These are phyloP conservation scores for Alces alces DNA, from an alignment of 2,113 vertebrate genomes.

Conservation along the genomic window DNA sequence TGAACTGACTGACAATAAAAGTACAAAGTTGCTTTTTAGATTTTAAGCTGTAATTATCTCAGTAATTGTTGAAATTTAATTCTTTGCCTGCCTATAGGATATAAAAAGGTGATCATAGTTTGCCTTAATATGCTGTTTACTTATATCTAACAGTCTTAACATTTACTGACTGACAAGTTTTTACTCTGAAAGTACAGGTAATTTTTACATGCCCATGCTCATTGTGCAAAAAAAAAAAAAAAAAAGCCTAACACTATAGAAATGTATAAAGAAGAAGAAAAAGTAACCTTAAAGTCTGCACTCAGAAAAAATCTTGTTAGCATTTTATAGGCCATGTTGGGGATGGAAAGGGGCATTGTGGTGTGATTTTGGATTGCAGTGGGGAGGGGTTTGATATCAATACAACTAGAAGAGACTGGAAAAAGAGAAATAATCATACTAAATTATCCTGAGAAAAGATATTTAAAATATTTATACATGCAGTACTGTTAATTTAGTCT, in stretches of 20 bases:
- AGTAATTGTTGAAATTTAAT: neutral
- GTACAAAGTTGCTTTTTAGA: slow-evolving; percentile 7
- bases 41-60: slow-evolving; percentile 17
- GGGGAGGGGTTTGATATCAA: neutral
- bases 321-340: neutral
- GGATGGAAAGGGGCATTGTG: neutral
- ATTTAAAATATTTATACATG: neutral
- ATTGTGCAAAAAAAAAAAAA: neutral
- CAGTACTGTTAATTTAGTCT: neutral
- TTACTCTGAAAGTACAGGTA: neutral
- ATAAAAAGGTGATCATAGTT: neutral
- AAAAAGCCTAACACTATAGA: neutral
- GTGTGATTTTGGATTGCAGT: neutral
- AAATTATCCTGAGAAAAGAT: neutral
- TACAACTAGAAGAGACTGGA: neutral
- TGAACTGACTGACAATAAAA: neutral
- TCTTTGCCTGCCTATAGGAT: neutral
- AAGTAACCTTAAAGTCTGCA: neutral
- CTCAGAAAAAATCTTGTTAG: neutral
- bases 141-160: neutral
- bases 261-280: neutral
- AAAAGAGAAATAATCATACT: neutral
- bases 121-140: slow-evolving; percentile 14
- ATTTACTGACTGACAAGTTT: neutral
- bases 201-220: neutral